These are phyloP conservation scores for Neocloeon triangulifer DNA, from an alignment of 1,140 invertebrate species.

Conservation along the genomic window DNA sequence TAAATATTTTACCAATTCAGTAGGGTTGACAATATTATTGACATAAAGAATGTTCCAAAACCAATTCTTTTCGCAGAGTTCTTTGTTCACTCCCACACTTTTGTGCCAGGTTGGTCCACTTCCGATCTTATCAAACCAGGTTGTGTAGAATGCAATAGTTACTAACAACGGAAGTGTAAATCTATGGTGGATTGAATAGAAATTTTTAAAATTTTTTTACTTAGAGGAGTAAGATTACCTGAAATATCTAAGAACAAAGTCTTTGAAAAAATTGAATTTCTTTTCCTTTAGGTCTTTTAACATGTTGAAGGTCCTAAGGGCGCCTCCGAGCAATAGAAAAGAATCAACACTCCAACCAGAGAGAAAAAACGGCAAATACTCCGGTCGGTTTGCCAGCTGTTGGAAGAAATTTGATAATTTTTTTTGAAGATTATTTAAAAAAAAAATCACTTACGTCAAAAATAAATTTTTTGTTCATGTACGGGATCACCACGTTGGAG, in stretches of 20 bases:
- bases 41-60: slow-evolving; percentile 66
- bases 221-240: no score
- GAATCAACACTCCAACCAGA: slow-evolving; percentile 8
- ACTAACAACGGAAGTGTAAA: no score
- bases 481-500: no score
- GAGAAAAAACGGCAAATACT: no score
- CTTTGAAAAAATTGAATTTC: not conserved
- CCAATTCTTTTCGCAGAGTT: slow-evolving; percentile 46
- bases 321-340: slow-evolving; percentile 8
- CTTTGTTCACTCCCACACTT: slow-evolving; percentile 29
- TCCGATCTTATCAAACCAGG: slow-evolving; percentile 34
- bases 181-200: no score
- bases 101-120: slow-evolving; percentile 40
- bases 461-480: no score
- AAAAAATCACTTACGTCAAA: no score
- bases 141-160: slow-evolving; percentile 41
- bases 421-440: no score
- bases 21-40: slow-evolving; percentile 75
- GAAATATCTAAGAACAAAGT: not conserved
- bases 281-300: slow-evolving; percentile 2
- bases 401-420: no score
- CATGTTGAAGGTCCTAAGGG: slow-evolving; percentile 5
- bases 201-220: no score
- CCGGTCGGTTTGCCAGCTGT: no score
- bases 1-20: no score